Evolutionary conservation across 2,888 invertebrate genomes (phyloP), one percentile per base, ranked within the genome.

Genomic region (Spisula subtruncata): DNA sequence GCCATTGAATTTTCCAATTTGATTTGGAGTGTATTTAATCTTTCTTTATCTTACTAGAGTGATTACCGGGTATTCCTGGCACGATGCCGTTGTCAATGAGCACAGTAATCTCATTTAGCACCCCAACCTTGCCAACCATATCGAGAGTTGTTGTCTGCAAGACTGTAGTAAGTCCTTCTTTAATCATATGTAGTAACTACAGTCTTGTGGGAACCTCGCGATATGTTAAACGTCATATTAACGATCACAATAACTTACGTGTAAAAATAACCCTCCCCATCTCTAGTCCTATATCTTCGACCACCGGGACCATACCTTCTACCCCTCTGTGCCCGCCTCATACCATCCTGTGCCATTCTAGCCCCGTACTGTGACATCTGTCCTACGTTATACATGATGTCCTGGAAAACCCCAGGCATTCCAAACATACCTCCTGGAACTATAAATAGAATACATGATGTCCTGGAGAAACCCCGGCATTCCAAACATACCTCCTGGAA

Each of bases 301-400:
- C 29, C 85, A 71, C 85, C 85, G 6, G 85, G 85, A 0, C 85
- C 85, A 54, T 20, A 85, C 18, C 85, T 48, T 48, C 85, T 48
- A 32, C 85, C 79, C 18, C 51, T 75, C 75, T 79, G 79, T 18
- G 85, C 10, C 16, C 85, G 75, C 18, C 85, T 48, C 85, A 85
- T 85, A 1, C 85, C 85, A 2, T 85, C 85, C 12, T 41, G 12
- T 18, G 25, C 46, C 84, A 84, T 84, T 14, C 60, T 66, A 25
- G n/a, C 25, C 6, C 60, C 60, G 25, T 25, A 25, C 25, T 0
- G 2, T 66, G 60, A 66, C 60, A 66, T 85, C 10, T 66, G 29
- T 29, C 35, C 35, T 1, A 85, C 32, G 29, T 79, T 54, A n/a
- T 16, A 14, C 85, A 79, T 79, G 8, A 85, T 85, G 14, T 54